Base-by-base conservation (phyloP, 2,113 vertebrate species). In the Microcebus lehilahytsara region DNA sequence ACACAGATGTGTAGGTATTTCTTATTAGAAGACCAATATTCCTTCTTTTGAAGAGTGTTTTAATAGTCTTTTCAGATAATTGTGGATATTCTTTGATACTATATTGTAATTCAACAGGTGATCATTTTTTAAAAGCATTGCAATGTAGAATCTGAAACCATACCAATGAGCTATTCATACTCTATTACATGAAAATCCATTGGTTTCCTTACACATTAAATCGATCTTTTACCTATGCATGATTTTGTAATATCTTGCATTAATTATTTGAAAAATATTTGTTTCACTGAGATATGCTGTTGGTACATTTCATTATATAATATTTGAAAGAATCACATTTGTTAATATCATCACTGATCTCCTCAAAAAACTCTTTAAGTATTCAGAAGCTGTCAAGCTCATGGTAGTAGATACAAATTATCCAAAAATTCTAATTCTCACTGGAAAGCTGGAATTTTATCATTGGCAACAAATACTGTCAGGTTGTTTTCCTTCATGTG, bases 391-490 rank as follows among this genome's bases (percentile, higher is more conserved):
- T 95, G 87, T 93, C 90, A 95, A 77, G 67, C 62, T 83, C 7
- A 27, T 72, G 75, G 53, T 87, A 27, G 34, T 62, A 2, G 60
- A 67, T n/a, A 89, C 13, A 60, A 83, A 42, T 96, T 95, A 91
- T 92, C 78, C 72, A 91, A 89, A 30, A 95, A 85, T 92, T 95
- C 49, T 72, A 81, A 95, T 95, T 96, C 96, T 96, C 22, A 58
- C 88, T 93, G 92, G 78, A 95, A 96, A 93, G 49, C 92, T 97
- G 22, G 93, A 72, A 23, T 96, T 96, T 92, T 87, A 85, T 96
- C 96, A 75, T 84, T 97, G 96, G 75, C 96, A 87, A 56, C 49
- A 89, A 95, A 85, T 74, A 62, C 60, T 42, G 79, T 86, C 92
- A 89, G 79, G 77, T 85, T 89, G 79, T 87, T 93, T 53, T 37